Base-by-base conservation (phyloP, 2,113 vertebrate species). In the Felis catus region DNA sequence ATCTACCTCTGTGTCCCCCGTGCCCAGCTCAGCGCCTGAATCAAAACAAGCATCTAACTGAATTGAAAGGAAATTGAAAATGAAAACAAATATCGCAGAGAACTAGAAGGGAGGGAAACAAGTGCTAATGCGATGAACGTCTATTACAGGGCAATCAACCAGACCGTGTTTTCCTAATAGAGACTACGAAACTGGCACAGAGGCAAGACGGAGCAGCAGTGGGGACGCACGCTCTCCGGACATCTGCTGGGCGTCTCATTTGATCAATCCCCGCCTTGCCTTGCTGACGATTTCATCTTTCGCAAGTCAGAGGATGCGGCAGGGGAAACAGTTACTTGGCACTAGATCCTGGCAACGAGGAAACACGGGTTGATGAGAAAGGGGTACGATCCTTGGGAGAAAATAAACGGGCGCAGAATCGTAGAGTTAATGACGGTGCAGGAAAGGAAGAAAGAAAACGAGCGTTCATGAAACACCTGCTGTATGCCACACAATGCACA, bases 181-280 rank as follows among this genome's bases (percentile, higher is more conserved):
- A 86, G 95, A 97, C 95, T 84, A 96, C 48, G 83, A 36, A 97
- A 7, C 90, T 78, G 91, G 97, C 90, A 18, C 79, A 1, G 87
- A 89, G 92, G 95, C 96, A 85, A 89, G 90, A 15, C 19, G 1
- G 89, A 81, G 81, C 92, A 31, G 66, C 83, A 4, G 76, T 13
- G 71, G 96, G 97, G 84, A 92, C 71, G 55, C 70, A 1, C 27
- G 3, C 86, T 96, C 96, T 95, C 96, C 9, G 94, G 97, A 97
- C 97, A 97, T 92, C 96, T 98, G 97, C 78, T 86, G 71, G 95
- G 96, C 7, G 71, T 97, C 97, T 96, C 94, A 80, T 96, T 92
- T 93, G 94, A 97, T 97, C 97, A 97, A 51, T 65, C 92, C 61
- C 80, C 3, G 45, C 93, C 97, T 80, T 89, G 96, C 91, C 61